Percentiles rank a stretch among this genome's conserved stretches.
Evolutionary conservation across 30 jellyfish, hydroid and myxozoan genomes (phyloP).

Genomic region (Phacellophora camtschatica): DNA sequence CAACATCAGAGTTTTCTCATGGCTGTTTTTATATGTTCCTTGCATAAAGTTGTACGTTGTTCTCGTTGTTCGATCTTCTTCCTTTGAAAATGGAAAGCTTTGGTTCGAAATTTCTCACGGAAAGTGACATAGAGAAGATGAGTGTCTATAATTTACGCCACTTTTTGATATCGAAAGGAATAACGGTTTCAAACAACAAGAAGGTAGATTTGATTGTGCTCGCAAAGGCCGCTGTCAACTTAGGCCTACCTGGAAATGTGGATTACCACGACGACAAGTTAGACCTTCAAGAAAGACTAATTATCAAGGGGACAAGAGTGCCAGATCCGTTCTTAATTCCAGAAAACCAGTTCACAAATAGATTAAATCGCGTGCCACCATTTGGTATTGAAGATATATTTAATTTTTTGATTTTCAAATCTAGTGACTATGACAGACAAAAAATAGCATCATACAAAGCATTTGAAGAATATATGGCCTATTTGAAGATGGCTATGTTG

Average conservation of each 20-base stretch:
- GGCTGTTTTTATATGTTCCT: constrained; percentile 2
- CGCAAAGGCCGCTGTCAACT: constrained; percentile 35
- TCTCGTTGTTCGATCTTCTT: too few relatives aligned
- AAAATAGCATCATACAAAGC: constrained; percentile 21
- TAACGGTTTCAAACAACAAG: constrained; percentile 41
- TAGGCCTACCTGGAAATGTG: constrained; percentile 47
- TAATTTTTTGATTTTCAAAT: constrained; percentile 31
- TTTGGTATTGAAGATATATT: constrained; percentile 34
- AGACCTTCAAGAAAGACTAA: constrained; percentile 15
- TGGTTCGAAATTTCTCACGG: constrained; percentile 7
- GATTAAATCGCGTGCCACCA: constrained; percentile 44
- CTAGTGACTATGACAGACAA: constrained; percentile 38
- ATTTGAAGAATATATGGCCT: constrained; percentile 24
- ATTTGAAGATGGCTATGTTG: constrained; percentile 9
- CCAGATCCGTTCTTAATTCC: constrained; percentile 51
- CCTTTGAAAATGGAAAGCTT: constrained; percentile 37
- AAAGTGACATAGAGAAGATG: constrained; percentile 44
- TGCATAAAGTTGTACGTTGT: too few relatives aligned
- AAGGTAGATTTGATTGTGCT: constrained; percentile 34
- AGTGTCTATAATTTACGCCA: constrained; percentile 29
- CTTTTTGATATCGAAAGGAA: constrained; percentile 47
- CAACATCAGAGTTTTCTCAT: constrained; percentile 20
- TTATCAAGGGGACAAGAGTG: too few relatives aligned
- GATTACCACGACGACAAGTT: constrained; percentile 46
- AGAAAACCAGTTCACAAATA: constrained; percentile 25